Evolutionary conservation across 2,797 vertebrate genomes (phyloP), one percentile per base, ranked within the genome.

Genomic region (Neomorphus geoffroyi): DNA sequence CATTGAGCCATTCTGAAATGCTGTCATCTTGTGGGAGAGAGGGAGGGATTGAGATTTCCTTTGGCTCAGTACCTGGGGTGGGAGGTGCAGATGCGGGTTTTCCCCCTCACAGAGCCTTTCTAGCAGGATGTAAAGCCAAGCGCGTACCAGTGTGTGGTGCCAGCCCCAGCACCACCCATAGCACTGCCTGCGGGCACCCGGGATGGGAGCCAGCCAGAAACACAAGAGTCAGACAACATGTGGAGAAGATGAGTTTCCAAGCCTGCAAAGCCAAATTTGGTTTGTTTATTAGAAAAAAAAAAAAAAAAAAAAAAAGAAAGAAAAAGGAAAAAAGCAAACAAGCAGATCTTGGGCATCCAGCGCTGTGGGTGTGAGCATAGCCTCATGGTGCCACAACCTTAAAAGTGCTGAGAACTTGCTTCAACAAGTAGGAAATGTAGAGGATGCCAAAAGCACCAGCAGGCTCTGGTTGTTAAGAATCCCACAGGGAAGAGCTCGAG

Each of bases 81-180:
- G 72, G 69, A 92, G 50, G 45, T 10, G 8, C 3, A 6, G 81
- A 54, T 5, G 1, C 11, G 12, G 19, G 41, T 78, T 35, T 19
- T 6, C 11, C 32, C 23, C 15, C 18, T 50, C 2, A 0, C 9
- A n/a, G 53, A 65, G 32, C n/a, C 48, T 83, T 84, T 66, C 23
- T 27, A 19, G 41, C 1, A 3, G n/a, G 46, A 26, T 45, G 32
- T 3, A 45, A 32, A 85, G 41, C 43, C n/a, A 54, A 75, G 70
- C 41, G 26, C 0, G 0, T 53, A 32, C 43, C 51, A 45, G 73
- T 1, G 0, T 13, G 48, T 27, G 50, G 50, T 69, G 54, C 15
- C 45, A 77, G 46, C 75, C 54, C 35, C 0, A 0, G 77, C 13
- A 6, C 14, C 70, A 71, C 46, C 61, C 80, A 14, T 28, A 45